Base-by-base conservation (phyloP, 2,113 vertebrate genomes). In the Oreochromis niloticus region DNA sequence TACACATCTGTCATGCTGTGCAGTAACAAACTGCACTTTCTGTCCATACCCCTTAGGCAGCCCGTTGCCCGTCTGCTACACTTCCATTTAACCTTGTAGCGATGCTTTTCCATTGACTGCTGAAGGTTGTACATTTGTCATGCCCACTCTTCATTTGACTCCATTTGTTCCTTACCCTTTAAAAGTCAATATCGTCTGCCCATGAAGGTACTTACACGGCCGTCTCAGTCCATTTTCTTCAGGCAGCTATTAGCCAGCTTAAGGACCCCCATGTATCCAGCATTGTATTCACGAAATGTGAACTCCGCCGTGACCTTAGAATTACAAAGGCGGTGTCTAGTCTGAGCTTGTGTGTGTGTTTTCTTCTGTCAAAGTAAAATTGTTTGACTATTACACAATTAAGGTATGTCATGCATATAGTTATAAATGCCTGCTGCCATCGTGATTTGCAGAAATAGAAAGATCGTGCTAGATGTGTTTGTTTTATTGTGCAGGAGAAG, bases 51-150 rank as follows among this genome's bases (percentile, higher is more conserved):
- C 71, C 2, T 78, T 19, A 78, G 43, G 43, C 6, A 7, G 27
- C 71, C 17, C 2, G n/a, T 81, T 75, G 36, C 54, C 2, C 9
- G 17, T 66, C 82, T 79, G 82, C 52, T 91, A 59, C 83, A 14
- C 79, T 89, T 63, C 66, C 56, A 83, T 88, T 85, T 32, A 85
- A 90, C 83, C 83, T 87, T 91, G 56, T 48, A 88, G 48, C 63
- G 8, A 6, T 66, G 32, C 19, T 90, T 85, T 68, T 84, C 4
- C 36, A 61, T 52, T 63, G 55, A 3, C 59, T 30, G 11, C 56
- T 50, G 56, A 83, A 82, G 34, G 85, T 9, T 48, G 81, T 59
- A 19, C 46, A 34, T 61, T 46, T 79, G 54, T 87, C 22, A 39
- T 80, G n/a, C 75, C 48, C 59, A n/a, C 61, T 57, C 80, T 61